phyloP scores from a whole-genome alignment of 2,888 invertebrate genomes.

The Cataglyphis cursor region DNA sequence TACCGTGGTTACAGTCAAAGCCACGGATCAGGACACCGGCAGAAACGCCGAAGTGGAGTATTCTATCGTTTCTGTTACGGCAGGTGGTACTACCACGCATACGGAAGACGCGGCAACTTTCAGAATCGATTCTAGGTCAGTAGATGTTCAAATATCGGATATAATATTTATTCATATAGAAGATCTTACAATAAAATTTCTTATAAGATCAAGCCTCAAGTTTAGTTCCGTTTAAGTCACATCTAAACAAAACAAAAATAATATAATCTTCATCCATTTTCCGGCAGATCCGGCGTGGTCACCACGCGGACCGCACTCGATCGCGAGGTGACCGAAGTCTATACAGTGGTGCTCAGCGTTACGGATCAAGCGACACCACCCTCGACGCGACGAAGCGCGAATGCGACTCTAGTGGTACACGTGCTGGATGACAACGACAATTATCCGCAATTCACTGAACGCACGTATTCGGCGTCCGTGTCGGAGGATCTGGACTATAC shows the following conservation, averaged over 20 bases:
- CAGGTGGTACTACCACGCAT: conserved; percentile 88
- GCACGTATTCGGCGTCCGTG: conserved; percentile 95
- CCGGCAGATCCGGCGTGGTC: conserved; percentile 94
- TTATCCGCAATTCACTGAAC: conserved; percentile 96
- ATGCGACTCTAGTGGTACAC: conserved; percentile 93
- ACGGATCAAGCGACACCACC: conserved; percentile 94
- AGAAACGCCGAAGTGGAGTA: conserved; percentile 96
- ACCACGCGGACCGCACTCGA: conserved; percentile 94
- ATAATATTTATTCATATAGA: background rate
- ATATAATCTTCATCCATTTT: background rate
- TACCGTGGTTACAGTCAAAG: conserved; percentile 95
- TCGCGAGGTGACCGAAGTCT: conserved; percentile 95
- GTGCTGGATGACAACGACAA: conserved; percentile 97
- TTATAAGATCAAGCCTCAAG: background rate
- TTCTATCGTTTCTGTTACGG: conserved; percentile 91
- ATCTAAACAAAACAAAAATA: background rate
- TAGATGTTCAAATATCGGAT: background rate
- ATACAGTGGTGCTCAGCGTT: conserved; percentile 94
- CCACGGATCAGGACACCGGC: conserved; percentile 96
- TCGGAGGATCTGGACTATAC: conserved; percentile 96
- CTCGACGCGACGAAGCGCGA: conserved; percentile 93
- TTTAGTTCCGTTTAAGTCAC: background rate
- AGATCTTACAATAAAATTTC: background rate
- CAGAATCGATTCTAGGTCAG: conserved; percentile 91
- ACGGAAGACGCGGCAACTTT: conserved; percentile 93